phyloP scores from a whole-genome alignment of 2,113 vertebrate genomes.

The Nycticorax nycticorax region DNA sequence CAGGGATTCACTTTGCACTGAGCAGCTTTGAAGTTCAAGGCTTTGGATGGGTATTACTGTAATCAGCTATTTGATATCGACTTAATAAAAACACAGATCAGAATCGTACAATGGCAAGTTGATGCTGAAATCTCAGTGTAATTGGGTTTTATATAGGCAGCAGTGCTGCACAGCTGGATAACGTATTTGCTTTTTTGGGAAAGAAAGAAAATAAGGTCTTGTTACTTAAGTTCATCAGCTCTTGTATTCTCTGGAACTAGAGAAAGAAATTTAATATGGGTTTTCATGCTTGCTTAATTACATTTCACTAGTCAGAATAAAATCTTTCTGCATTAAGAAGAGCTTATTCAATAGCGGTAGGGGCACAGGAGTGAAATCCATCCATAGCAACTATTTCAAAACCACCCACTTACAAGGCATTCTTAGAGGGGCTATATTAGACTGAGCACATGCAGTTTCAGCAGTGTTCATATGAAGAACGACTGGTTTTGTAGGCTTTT shows the following conservation, averaged over 20 bases:
- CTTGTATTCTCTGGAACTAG: not conserved
- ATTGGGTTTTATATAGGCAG: not conserved
- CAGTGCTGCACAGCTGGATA: not conserved
- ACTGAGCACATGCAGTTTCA: not conserved
- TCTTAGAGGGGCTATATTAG: not conserved
- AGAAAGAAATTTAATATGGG: not conserved
- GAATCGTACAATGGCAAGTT: not conserved
- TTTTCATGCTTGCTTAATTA: not conserved
- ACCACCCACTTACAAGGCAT: accelerated
- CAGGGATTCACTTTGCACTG: not conserved
- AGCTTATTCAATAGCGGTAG: not conserved
- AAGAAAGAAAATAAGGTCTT: not conserved
- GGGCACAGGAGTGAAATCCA: not conserved
- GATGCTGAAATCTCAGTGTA: not conserved
- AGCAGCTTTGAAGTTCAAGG: not conserved
- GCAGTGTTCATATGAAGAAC: not conserved
- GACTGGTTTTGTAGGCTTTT: not conserved
- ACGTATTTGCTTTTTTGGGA: not conserved
- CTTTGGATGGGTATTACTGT: not conserved
- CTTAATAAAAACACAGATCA: not conserved
- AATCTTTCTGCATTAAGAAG: not conserved
- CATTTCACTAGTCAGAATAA: not conserved
- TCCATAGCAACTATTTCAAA: not conserved
- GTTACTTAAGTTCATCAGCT: not conserved
- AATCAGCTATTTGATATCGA: not conserved